Evolutionary conservation across 2,113 vertebrate genomes (phyloP).

Genomic region (Otocyon megalotis): DNA sequence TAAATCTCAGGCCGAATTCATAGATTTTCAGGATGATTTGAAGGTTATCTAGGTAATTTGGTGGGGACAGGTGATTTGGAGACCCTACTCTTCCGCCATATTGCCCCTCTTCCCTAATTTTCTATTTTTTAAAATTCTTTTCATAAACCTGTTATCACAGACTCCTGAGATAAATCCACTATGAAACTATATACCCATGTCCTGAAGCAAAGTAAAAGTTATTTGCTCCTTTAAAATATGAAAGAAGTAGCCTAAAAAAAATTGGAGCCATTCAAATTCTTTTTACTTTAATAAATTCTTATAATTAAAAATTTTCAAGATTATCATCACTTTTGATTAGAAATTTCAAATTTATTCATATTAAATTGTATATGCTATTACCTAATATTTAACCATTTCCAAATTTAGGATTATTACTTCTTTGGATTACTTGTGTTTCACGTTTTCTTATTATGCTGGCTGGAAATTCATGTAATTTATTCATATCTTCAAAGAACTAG

Average conservation of each 20-base stretch:
- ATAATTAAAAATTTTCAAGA: background rate
- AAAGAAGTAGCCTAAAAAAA: background rate
- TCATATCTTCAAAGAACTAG: constrained; percentile 29
- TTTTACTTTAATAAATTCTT: background rate
- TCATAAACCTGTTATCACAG: constrained; percentile 1
- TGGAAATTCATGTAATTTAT: constrained; percentile 27
- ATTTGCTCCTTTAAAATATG: background rate
- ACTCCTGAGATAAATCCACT: background rate
- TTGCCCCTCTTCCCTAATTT: too few relatives aligned
- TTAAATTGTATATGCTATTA: background rate
- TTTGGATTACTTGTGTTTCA: constrained; percentile 25
- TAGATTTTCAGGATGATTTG: too few relatives aligned
- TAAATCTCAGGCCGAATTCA: too few relatives aligned
- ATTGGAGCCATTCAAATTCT: background rate
- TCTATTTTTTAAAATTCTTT: background rate
- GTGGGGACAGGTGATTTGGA: too few relatives aligned
- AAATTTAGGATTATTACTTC: constrained; percentile 36
- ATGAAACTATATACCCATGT: background rate
- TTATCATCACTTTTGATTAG: background rate
- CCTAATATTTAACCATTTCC: constrained; percentile 5
- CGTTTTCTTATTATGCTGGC: background rate
- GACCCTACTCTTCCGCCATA: too few relatives aligned
- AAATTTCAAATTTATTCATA: constrained; percentile 49
- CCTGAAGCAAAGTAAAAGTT: constrained; percentile 41
- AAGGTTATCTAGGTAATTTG: too few relatives aligned